Conservation (phyloP, 2,113 vertebrate species). For the Stigmatopora argus region DNA sequence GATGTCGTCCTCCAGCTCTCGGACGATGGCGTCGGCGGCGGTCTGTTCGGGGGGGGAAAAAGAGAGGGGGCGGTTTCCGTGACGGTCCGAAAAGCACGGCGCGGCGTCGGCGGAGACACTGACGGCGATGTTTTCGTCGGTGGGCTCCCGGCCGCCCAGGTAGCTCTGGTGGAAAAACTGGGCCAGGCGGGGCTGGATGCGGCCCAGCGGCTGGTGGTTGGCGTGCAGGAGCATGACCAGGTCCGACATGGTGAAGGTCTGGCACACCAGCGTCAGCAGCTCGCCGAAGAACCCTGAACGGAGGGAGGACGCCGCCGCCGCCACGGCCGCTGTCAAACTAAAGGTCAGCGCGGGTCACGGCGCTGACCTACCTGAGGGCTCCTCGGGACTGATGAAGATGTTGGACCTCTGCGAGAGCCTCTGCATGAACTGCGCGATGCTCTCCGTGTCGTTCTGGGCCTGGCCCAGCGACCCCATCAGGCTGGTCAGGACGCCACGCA, state of each 20-base stretch:
- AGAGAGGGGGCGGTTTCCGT: too few relatives aligned
- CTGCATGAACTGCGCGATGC: conserved; percentile 88
- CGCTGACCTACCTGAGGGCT: conserved; percentile 71
- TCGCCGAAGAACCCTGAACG: conserved; percentile 85
- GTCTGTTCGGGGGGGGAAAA: conserved; percentile 49
- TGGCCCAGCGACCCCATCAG: conserved; percentile 87
- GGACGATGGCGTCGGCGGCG: conserved; percentile 76
- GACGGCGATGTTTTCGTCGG: conserved; percentile 80
- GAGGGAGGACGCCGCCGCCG: too few relatives aligned
- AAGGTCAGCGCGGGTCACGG: too few relatives aligned
- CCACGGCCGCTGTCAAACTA: too few relatives aligned
- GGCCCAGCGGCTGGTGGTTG: conserved; percentile 81
- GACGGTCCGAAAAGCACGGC: too few relatives aligned
- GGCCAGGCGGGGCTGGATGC: conserved; percentile 83
- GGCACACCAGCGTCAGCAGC: conserved; percentile 83
- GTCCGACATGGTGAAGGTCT: conserved; percentile 89
- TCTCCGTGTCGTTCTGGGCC: conserved; percentile 81
- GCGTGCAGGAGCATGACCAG: conserved; percentile 88
- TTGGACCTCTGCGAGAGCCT: conserved; percentile 84
- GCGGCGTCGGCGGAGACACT: conserved; percentile 17
- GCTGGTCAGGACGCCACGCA: conserved; percentile 83
- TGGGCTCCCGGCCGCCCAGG: conserved; percentile 79
- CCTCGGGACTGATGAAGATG: conserved; percentile 80
- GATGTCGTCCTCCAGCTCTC: conserved; percentile 81
- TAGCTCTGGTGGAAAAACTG: conserved; percentile 86